Conservation (phyloP, 2,113 vertebrate species). For the Arizona elegans region DNA sequence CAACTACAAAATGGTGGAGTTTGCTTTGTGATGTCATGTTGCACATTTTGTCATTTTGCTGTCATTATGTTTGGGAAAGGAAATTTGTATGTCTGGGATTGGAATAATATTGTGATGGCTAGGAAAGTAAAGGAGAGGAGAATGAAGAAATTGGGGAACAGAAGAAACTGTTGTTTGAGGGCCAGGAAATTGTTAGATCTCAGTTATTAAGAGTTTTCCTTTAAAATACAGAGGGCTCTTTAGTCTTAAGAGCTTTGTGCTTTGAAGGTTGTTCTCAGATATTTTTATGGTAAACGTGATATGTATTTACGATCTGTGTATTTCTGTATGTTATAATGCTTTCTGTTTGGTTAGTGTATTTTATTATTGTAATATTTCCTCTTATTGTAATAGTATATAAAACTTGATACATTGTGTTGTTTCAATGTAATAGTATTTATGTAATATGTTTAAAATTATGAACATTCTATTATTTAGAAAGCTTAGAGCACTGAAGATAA, state of each 20-base stretch:
- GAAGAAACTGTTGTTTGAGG: neutral
- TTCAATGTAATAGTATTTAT: neutral
- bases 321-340: neutral
- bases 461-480: neutral
- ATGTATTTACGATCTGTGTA: neutral
- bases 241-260: neutral
- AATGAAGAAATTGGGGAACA: neutral
- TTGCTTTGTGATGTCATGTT: neutral
- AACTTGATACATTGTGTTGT: neutral
- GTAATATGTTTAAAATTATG: neutral
- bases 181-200: neutral
- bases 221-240: neutral
- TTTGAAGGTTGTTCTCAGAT: neutral
- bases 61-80: neutral
- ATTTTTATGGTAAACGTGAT: neutral
- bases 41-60: neutral
- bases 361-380: neutral
- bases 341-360: neutral
- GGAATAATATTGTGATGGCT: neutral
- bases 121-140: neutral
- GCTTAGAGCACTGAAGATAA: neutral
- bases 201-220: neutral
- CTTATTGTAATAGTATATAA: neutral
- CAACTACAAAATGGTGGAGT: neutral
- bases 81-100: neutral